Base-by-base conservation (phyloP, 2,797 vertebrate genomes). In the Sebastolobus altivelis region DNA sequence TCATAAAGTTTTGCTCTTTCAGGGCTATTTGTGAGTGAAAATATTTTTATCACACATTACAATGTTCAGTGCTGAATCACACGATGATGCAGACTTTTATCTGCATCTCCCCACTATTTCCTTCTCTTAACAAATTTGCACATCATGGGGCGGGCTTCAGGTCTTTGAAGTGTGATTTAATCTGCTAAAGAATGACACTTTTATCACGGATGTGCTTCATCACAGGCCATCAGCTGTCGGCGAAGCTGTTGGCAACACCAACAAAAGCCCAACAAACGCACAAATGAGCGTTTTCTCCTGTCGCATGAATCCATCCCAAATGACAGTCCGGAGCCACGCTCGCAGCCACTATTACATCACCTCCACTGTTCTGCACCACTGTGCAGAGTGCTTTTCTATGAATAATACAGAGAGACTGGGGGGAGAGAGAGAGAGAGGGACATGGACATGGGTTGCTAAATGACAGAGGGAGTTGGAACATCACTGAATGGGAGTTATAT, bases 341-440 rank as follows among this genome's bases (percentile, higher is more conserved):
- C 58, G 18, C 65, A 89, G 90, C 83, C 85, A 77, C 86, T 72
- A 66, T 95, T 95, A 94, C 94, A 94, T 94, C 94, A 95, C 89
- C 84, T 89, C 82, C 88, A 82, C 86, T 91, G 72, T 86, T 95
- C 93, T 89, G 93, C 94, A 93, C 88, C 92, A 91, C 72, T 88
- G 93, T 91, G 87, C 93, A 91, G 87, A 95, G 91, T 92, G 95
- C 94, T 94, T 95, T 90, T 84, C 93, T 92, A 93, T 95, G 93
- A 95, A 95, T 95, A 94, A 96, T 95, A 93, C 85, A 96, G 88
- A 87, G 74, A 79, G 88, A 88, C 87, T 40, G 68, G 22, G 81
- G 81, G 79, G 43, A 46, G 14, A 43, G 40, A 52, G 38, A 5
- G 49, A 80, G 87, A 67, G 46, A 33, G 79, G 82, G 90, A 83